Evolutionary conservation across 2,888 invertebrate genomes (phyloP), one percentile per base, ranked within the genome.

Genomic region (Himalopsyche tibetana): DNA sequence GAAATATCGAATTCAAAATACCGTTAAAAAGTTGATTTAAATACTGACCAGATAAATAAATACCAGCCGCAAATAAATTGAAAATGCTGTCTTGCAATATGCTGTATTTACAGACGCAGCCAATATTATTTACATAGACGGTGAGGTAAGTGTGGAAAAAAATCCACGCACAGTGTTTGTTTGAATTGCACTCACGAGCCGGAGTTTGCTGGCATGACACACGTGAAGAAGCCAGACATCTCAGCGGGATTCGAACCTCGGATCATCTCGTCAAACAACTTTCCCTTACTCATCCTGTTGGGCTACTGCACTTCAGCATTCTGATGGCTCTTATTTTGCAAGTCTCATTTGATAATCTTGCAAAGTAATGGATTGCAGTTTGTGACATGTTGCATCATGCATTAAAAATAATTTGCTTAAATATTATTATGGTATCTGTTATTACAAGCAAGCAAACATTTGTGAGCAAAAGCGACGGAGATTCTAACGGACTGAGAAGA

Each of bases 261-360:
- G 19, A 36, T 38, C 55, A 40, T 85, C 85, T 79, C 28, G 85
- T 82, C 85, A 74, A 56, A 74, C 85, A 85, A 85, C 85, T 85
- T 85, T 85, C 85, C 82, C 85, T 85, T 74, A 55, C 82, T 82
- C 85, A 74, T 79, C 82, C 82, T 40, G 56, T 38, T 83, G 69
- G 63, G 45, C 80, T 80, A 69, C 83, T 51, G 28, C 45, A 51
- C 69, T 40, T 45, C 36, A 79, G 69, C 51, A 45, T 42, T 40
- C 17, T 42, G 17, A 36, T 55, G 45, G n/a, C 9, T 12, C 79
- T 83, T 45, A 74, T 74, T 74, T 83, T 17, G 36, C 69, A 45
- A 69, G 42, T 42, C 83, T 51, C 51, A 55, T 82, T n/a, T 81
- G 40, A 80, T 80, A 40, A 80, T 80, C 45, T 40, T 40, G 80